Base-by-base conservation (phyloP, 2,113 vertebrate species). In the Austrofundulus limnaeus region DNA sequence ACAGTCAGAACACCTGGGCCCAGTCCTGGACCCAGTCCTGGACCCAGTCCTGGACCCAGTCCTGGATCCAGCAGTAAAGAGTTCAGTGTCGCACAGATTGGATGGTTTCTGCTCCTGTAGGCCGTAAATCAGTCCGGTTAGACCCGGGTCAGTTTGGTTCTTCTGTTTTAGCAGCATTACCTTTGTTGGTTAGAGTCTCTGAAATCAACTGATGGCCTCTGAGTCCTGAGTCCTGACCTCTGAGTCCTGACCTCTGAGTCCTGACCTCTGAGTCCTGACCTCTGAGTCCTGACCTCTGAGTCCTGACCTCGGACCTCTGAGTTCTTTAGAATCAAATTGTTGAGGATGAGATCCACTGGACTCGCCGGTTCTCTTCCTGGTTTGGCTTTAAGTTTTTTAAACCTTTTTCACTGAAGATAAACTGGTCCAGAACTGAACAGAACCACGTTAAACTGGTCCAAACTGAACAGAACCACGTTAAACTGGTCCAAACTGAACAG, bases 1-100 rank as follows among this genome's bases (percentile, higher is more conserved):
- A 72, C 68, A 78, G 63, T 28, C 66, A n/a, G 46, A 72, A 54
- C 55, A 24, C 56, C 20, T 31, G 24, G 49, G 57, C 34, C 61
- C 42, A 19, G 20, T 13, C 19, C 11, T 2, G 31, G 19, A 14
- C 52, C n/a, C 13, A 54, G 31, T 28, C 52, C 24, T 28, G 23
- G 49, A 61, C 39, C 61, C 42, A n/a, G 20, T 12, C n/a, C 11
- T 2, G 28, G 7, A 59, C 57, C 69, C 58, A 37, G 55, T 47
- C 43, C 55, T 38, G 55, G 6, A 46, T 38, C 16, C 11, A 31
- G 9, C 25, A 7, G 43, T 10, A 34, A 20, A 54, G 38, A 11
- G 17, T 38, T 1, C 42, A 2, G 13, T 25, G 43, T 1, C 23
- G 23, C 25, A 54, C 50, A 65, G 61, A 45, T 39, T 49, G 20